These are phyloP conservation scores for Machimus atricapillus DNA, from an alignment of 2,888 invertebrate genomes.

Conservation along the genomic window DNA sequence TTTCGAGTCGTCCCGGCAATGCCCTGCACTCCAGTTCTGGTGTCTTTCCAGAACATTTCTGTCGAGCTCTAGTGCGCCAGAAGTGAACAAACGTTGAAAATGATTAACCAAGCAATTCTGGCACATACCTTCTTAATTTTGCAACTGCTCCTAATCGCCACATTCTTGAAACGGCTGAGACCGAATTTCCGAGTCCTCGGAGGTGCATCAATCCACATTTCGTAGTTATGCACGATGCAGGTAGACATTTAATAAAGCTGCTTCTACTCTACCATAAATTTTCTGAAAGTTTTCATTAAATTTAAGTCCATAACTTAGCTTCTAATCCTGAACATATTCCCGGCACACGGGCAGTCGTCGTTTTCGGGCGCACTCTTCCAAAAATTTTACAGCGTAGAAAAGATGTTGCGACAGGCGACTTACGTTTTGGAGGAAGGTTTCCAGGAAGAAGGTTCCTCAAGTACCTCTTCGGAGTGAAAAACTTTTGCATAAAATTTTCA, in stretches of 20 bases:
- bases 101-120: background rate
- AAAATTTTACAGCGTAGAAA: conserved; percentile 2
- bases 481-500: conserved; percentile 3
- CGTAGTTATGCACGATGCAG: background rate
- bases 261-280: conserved; percentile 10
- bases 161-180: background rate
- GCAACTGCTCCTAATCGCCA: background rate
- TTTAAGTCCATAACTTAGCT: conserved; percentile 16
- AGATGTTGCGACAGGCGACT: background rate
- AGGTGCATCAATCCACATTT: background rate
- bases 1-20: background rate
- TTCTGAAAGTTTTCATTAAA: conserved; percentile 15
- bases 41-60: background rate
- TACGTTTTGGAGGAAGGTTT: background rate
- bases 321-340: conserved; percentile 1
- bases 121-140: background rate
- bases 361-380: background rate
- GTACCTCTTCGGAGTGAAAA: background rate
- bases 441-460: background rate
- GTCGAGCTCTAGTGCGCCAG: background rate
- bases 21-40: background rate
- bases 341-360: background rate
- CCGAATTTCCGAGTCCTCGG: background rate
- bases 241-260: background rate
- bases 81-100: background rate